A percentile compares a stretch with the other conserved stretches of the same genome.
Evolutionary conservation across 1,140 invertebrate species (phyloP).

Genomic region (Diachasmimorpha longicaudata): DNA sequence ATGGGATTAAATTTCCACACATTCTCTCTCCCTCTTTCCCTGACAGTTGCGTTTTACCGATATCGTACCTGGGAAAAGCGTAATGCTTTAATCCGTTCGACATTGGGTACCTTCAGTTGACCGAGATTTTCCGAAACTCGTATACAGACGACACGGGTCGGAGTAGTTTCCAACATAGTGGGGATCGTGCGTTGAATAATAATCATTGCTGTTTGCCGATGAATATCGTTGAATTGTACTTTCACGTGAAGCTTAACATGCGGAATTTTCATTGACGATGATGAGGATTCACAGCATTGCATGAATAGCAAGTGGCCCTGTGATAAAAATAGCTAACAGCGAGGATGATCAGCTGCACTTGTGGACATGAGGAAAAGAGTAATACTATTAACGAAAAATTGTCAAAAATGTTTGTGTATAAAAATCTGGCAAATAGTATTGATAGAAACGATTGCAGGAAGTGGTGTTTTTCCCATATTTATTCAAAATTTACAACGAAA

Average conservation of each 20-base stretch:
- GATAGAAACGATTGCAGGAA: too few relatives aligned
- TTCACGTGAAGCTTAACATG: conserved; percentile 15
- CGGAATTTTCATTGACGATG: neutral
- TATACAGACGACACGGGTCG: conserved; percentile 21
- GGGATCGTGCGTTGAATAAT: conserved; percentile 45
- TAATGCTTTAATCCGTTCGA: conserved; percentile 44
- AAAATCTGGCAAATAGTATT: too few relatives aligned
- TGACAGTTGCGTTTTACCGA: conserved; percentile 26
- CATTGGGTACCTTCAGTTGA: conserved; percentile 34
- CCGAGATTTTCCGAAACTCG: conserved; percentile 35
- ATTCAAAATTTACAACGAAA: too few relatives aligned
- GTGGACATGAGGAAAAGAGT: neutral
- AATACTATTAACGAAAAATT: too few relatives aligned
- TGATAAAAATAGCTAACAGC: too few relatives aligned
- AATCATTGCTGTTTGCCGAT: conserved; percentile 39
- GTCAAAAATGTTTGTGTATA: too few relatives aligned
- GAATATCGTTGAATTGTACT: conserved; percentile 34
- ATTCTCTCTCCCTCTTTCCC: conserved; percentile 31
- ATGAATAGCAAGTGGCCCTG: neutral
- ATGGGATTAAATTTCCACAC: conserved; percentile 35
- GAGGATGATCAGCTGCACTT: neutral
- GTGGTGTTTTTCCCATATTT: too few relatives aligned
- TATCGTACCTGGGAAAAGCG: conserved; percentile 24
- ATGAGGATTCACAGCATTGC: neutral
- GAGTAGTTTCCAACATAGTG: conserved; percentile 14